Base-by-base conservation (phyloP, 2,113 vertebrate genomes). In the Osmerus mordax region DNA sequence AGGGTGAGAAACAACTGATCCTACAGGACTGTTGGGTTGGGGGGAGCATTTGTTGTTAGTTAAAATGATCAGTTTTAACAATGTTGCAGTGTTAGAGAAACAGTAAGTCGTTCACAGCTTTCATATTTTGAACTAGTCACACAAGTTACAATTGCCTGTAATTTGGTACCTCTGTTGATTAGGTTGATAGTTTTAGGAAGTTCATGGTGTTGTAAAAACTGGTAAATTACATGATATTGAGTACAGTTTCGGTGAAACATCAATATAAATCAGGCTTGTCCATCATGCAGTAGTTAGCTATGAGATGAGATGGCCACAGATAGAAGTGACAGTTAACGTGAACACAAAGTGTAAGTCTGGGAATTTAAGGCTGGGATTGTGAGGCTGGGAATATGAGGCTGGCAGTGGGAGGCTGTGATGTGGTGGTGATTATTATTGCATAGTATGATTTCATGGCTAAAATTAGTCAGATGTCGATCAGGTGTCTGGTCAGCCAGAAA, bases 401-500 rank as follows among this genome's bases (percentile, higher is more conserved):
- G 41, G 41, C 2, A 47, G 41, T 47, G 8, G 4, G 21, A 61
- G 7, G 7, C 5, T 47, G 8, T 47, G 8, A 47, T 47, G 41
- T 47, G 7, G 7, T 25, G 25, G 23, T 25, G 21, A 18, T 61
- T 29, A 25, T 25, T 62, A 11, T 29, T 15, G 14, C 60, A 61
- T 25, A 29, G 60, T 7, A 2, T 28, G 60, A 62, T 62, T 62
- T 62, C 13, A 15, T 62, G 25, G 60, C 13, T 62, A 1, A 23
- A 60, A 60, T 23, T 19, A 23, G 58, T 59, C n/a, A 59, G 23
- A 59, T 23, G 19, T 60, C 13, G 58, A 63, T 76, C 79, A 82
- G 66, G 23, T 36, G 78, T 67, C 19, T 70, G 69, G 66, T 67
- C 84, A 76, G 68, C 65, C 79, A 81, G 71, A 74, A 81, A 29